Percentiles rank a stretch among this genome's conserved stretches.
Conservation (phyloP, 2,888 invertebrate species). For the Diabrotica balteata region DNA sequence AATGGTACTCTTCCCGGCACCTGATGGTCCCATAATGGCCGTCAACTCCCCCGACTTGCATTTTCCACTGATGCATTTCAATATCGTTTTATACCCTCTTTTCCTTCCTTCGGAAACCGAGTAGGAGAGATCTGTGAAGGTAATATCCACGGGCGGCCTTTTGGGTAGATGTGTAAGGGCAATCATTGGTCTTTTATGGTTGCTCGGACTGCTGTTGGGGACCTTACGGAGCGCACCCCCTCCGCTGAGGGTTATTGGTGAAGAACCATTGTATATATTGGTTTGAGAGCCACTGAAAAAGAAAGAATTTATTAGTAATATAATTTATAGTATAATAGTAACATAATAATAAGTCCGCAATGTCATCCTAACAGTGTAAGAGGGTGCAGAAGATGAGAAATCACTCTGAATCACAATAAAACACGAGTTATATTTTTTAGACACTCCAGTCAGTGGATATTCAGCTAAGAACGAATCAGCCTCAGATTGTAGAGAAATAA, state of each 20-base stretch:
- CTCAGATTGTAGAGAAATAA: too few relatives aligned
- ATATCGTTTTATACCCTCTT: slow-evolving; percentile 78
- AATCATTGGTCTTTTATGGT: slow-evolving; percentile 75
- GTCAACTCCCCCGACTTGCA: slow-evolving; percentile 91
- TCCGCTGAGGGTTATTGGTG: slow-evolving; percentile 58
- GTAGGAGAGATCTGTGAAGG: slow-evolving; percentile 87
- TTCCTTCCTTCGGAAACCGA: slow-evolving; percentile 85
- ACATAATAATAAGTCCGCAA: too few relatives aligned
- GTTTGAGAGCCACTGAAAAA: slow-evolving; percentile 74
- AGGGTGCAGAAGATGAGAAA: too few relatives aligned
- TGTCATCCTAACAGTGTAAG: too few relatives aligned
- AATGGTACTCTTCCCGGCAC: slow-evolving; percentile 81
- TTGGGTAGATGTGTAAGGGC: slow-evolving; percentile 83
- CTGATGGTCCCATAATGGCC: slow-evolving; percentile 96
- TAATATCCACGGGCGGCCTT: slow-evolving; percentile 88
- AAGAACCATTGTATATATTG: slow-evolving; percentile 75
- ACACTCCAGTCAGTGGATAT: too few relatives aligned
- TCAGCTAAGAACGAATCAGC: too few relatives aligned
- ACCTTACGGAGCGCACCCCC: slow-evolving; percentile 67
- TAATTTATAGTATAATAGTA: too few relatives aligned
- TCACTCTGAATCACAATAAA: too few relatives aligned
- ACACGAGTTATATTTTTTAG: too few relatives aligned
- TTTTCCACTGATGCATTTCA: slow-evolving; percentile 85
- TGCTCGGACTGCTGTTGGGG: slow-evolving; percentile 75
- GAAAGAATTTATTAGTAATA: background rate